Evolutionary conservation across 2,888 invertebrate genomes (phyloP), one percentile per base, ranked within the genome.

Genomic region (Hipparchia sbordonii): DNA sequence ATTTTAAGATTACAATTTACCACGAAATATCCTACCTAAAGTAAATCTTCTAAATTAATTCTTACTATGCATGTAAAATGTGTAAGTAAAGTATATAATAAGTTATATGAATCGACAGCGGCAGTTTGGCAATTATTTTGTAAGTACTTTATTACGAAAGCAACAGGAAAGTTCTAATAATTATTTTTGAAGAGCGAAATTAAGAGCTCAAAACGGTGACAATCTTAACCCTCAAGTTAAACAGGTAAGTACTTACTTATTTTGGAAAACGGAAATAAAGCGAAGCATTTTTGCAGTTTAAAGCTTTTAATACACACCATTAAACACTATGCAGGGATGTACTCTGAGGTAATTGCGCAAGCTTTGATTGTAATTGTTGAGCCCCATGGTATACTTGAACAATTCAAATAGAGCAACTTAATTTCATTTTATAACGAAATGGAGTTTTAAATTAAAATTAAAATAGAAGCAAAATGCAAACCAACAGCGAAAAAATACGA

Each of bases 161-260:
- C 2, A 67, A 67, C 39, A 13, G 45, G 66, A 56, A 57, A 56
- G 8, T 7, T 54, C n/a, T 9, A 12, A n/a, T 56, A 39, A 54
- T 52, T 66, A 39, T 54, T 56, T 51, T 51, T 56, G 6, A 67
- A 46, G 67, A 46, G 67, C 56, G 6, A 46, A 67, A 67, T 67
- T 67, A 45, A 46, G 6, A 52, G 51, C 2, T 5, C 52, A 33
- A 52, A 65, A 12, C 12, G 57, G 46, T 67, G 57, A 23, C 23
- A 46, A 67, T 23, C 57, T 56, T 8, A 56, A 56, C 39, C 8
- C 57, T 45, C 10, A 23, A 46, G 51, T 12, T 56, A 56, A 54
- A 54, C 12, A 10, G 39, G 48, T n/a, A n/a, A n/a, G n/a, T 48
- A 7, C 48, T 8, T 48, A 8, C 48, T 8, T 48, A 48, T 48